These are phyloP conservation scores for Cosmorhoe ocellata DNA, from an alignment of 2,888 invertebrate species.

Conservation along the genomic window DNA sequence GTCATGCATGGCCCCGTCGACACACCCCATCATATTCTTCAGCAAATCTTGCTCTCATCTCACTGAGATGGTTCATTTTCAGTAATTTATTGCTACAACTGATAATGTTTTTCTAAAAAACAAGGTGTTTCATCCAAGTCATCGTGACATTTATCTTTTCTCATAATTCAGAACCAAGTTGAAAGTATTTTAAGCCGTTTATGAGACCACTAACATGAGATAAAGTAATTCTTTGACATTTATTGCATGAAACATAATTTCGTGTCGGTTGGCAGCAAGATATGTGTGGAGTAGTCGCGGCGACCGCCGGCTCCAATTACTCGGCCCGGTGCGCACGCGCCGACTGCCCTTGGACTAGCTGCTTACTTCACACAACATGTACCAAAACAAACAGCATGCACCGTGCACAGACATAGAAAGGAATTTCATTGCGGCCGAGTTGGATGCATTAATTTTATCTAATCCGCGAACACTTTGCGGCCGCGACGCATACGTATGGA, in stretches of 20 bases:
- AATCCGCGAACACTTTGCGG: constrained; percentile 44
- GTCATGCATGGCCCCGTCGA: constrained; percentile 35
- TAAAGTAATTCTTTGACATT: constrained; percentile 25
- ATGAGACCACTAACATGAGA: constrained; percentile 11
- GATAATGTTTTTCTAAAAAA: no score
- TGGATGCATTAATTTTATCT: constrained; percentile 40
- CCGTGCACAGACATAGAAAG: constrained; percentile 42
- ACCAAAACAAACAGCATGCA: constrained; percentile 41
- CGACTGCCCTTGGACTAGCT: constrained; percentile 54
- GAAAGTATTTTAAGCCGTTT: constrained; percentile 6
- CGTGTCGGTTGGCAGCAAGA: constrained; percentile 30
- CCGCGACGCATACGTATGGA: constrained; percentile 51
- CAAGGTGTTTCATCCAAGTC: neutral
- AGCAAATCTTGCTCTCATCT: constrained; percentile 17
- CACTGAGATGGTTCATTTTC: neutral
- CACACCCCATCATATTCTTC: constrained; percentile 37
- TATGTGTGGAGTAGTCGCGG: constrained; percentile 35
- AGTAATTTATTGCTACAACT: no score
- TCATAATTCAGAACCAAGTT: neutral
- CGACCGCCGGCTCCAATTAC: constrained; percentile 49
- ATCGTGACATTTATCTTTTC: neutral
- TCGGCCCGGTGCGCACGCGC: constrained; percentile 47
- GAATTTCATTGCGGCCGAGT: constrained; percentile 55
- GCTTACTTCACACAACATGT: constrained; percentile 43
- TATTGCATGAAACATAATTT: constrained; percentile 35